These are phyloP conservation scores for Augiades crinisus DNA, from an alignment of 2,888 invertebrate genomes.

Conservation along the genomic window DNA sequence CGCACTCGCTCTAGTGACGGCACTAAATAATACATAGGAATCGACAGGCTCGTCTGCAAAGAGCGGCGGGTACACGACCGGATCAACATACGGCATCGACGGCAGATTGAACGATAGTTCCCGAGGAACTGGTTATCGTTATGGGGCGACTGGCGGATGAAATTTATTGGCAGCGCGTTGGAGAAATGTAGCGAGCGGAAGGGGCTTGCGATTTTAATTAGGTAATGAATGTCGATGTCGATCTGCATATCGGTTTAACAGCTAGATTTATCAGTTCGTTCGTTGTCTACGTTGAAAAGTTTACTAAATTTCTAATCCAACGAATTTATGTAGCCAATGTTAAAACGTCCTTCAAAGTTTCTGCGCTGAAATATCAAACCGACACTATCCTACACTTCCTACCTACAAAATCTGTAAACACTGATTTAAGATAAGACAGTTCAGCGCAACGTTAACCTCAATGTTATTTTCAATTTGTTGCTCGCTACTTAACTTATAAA, in stretches of 20 bases:
- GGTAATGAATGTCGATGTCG: constrained; percentile 81
- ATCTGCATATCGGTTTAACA: constrained; percentile 79
- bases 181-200: constrained; percentile 82
- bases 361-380: not conserved
- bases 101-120: constrained; percentile 82
- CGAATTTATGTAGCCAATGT: constrained; percentile 42
- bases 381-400: not conserved
- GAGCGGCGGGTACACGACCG: constrained; percentile 80
- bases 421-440: constrained; percentile 9
- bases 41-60: constrained; percentile 75
- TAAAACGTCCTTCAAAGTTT: not conserved
- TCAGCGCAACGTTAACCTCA: constrained; percentile 12
- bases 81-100: constrained; percentile 81
- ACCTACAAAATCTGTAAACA: constrained; percentile 7
- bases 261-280: constrained; percentile 77
- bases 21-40: constrained; percentile 80
- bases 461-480: constrained; percentile 25
- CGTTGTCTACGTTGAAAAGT: constrained; percentile 64
- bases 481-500: constrained; percentile 42
- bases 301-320: constrained; percentile 59
- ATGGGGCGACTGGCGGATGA: constrained; percentile 80
- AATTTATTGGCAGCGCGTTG: constrained; percentile 80
- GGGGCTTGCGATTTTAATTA: constrained; percentile 81
- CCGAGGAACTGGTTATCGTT: constrained; percentile 82
- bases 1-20: constrained; percentile 59